Base-by-base conservation (phyloP, 2,888 invertebrate genomes). In the Gari tellinella region DNA sequence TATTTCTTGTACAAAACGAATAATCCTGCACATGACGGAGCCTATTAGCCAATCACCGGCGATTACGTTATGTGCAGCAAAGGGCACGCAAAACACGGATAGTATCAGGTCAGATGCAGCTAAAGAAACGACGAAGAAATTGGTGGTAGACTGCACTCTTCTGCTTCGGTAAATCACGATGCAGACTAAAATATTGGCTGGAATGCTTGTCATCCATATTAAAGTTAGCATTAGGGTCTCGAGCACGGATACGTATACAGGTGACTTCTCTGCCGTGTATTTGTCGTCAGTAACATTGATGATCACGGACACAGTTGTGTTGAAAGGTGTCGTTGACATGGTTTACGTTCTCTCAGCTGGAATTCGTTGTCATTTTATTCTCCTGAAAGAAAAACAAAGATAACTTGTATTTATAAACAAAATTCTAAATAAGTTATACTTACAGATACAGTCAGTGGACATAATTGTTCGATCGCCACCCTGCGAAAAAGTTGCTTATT, bases 111-210 rank as follows among this genome's bases (percentile, higher is more conserved):
- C 91, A 0, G 86, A 72, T 8, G 70, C 31, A 5, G 90, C 89
- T 43, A 91, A 61, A 0, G 89, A 86, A 8, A 90, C 82, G 4
- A 91, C 88, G 74, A 91, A 91, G 68, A 86, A 91, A 67, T 91
- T 91, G 19, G 91, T 91, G 15, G 91, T 91, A 14, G 90, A 91
- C 83, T 91, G 91, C 7, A 91, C 85, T 21, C 91, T 83, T n/a
- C 91, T 75, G 65, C 89, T 89, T 12, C 89, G 79, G 62, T 86
- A 82, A 45, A 91, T 89, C n/a, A 91, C 91, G 8, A 90, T 17
- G 37, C 90, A 88, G 2, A 91, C 90, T 14, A 91, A 73, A 10
- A 78, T 43, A 78, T 91, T 91, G 17, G 89, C 88, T 7, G 86
- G 41, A 19, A 87, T 56, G n/a, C 86, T 81, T 25, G 78, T 17